Percentiles rank a stretch among this genome's conserved stretches.
Evolutionary conservation across 2,888 invertebrate species (phyloP).

Genomic region (Pachycephus smyrnensis): DNA sequence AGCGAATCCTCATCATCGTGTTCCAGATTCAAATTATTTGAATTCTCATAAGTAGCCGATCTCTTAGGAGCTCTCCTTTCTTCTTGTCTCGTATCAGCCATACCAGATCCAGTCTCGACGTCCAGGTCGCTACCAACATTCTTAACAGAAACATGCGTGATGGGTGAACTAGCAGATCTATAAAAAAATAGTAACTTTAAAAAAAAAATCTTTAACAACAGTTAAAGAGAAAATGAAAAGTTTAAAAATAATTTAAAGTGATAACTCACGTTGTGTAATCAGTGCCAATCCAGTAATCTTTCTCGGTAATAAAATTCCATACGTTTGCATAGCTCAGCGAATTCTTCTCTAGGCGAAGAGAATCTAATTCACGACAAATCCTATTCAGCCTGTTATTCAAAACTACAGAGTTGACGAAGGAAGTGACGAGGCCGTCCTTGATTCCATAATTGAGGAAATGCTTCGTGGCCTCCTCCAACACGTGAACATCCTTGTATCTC

Average conservation of each 20-base stretch:
- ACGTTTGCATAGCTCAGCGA: constrained; percentile 36
- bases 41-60: constrained; percentile 8
- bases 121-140: constrained; percentile 32
- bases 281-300: constrained; percentile 39
- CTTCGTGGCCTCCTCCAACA: constrained; percentile 31
- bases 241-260: background rate
- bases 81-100: background rate
- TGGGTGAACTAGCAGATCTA: background rate
- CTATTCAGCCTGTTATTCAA: constrained; percentile 46
- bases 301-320: constrained; percentile 45
- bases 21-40: background rate
- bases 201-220: too few relatives aligned
- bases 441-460: constrained; percentile 38
- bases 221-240: background rate
- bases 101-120: constrained; percentile 35
- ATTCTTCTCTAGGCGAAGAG: constrained; percentile 38
- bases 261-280: constrained; percentile 23
- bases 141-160: background rate
- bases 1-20: background rate
- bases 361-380: constrained; percentile 43
- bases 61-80: constrained; percentile 20
- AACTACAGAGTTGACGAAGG: constrained; percentile 48
- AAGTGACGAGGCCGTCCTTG: constrained; percentile 41
- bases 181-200: background rate
- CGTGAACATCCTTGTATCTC: constrained; percentile 20